phyloP scores from a whole-genome alignment of 2,888 invertebrate genomes.

The Zonitis immaculata region DNA sequence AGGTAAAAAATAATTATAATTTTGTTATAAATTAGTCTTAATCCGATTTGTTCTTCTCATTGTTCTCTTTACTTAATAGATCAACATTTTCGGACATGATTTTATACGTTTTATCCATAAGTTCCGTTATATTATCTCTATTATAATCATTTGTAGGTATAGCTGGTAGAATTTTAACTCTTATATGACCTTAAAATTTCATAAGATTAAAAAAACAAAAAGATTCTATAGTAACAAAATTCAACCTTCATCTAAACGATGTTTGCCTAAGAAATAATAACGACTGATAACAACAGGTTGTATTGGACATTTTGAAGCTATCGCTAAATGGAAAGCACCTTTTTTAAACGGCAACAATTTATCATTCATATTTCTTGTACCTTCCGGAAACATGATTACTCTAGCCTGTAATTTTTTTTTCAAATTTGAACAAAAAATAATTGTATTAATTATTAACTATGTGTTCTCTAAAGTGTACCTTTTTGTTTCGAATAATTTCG shows the following conservation, averaged over 20 bases:
- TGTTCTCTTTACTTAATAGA: slow-evolving; percentile 49
- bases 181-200: slow-evolving; percentile 55
- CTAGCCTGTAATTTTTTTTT: slow-evolving; percentile 56
- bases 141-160: slow-evolving; percentile 62
- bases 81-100: slow-evolving; percentile 63
- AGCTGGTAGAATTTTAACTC: slow-evolving; percentile 68
- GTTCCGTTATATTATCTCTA: slow-evolving; percentile 58
- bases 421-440: neutral
- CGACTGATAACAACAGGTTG: slow-evolving; percentile 85
- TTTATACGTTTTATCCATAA: slow-evolving; percentile 63
- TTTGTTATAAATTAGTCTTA: neutral
- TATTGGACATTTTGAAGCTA: slow-evolving; percentile 77
- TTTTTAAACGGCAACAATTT: slow-evolving; percentile 88
- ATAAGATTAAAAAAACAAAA: slow-evolving; percentile 33
- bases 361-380: slow-evolving; percentile 75
- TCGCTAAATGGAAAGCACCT: slow-evolving; percentile 91
- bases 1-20: no score
- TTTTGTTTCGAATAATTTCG: slow-evolving; percentile 59
- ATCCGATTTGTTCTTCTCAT: neutral
- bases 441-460: no score
- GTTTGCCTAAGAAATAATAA: slow-evolving; percentile 64
- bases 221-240: slow-evolving; percentile 3
- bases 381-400: slow-evolving; percentile 88
- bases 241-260: slow-evolving; percentile 61
- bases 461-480: no score